phyloP scores from a whole-genome alignment of 2,888 invertebrate species.

The Vanessa cardui region DNA sequence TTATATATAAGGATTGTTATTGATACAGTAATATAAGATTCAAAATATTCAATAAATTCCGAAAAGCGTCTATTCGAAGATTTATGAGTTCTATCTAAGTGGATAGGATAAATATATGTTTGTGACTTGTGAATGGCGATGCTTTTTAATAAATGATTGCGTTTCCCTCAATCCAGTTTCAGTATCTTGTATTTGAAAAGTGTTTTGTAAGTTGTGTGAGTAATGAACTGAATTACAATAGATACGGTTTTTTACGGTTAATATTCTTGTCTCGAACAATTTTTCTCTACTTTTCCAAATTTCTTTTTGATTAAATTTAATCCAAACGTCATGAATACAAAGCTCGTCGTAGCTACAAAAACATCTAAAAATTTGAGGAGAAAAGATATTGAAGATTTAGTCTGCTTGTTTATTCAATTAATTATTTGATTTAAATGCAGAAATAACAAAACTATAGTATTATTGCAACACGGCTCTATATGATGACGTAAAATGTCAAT shows the following conservation, averaged over 20 bases:
- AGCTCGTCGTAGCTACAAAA: too few relatives aligned
- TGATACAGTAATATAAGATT: constrained; percentile 2
- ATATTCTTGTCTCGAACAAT: too few relatives aligned
- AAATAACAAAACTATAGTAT: too few relatives aligned
- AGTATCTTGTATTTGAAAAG: constrained; percentile 1
- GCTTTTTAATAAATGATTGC: constrained; percentile 33
- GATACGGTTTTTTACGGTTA: too few relatives aligned
- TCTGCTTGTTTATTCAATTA: too few relatives aligned
- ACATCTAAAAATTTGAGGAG: too few relatives aligned
- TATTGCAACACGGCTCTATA: not conserved
- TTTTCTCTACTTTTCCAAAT: too few relatives aligned
- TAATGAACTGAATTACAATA: not conserved
- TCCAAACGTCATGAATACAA: too few relatives aligned
- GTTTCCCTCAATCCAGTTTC: constrained; percentile 10
- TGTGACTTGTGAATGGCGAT: constrained; percentile 32
- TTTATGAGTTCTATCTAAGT: constrained; percentile 39
- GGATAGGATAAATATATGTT: constrained; percentile 38
- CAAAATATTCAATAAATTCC: constrained; percentile 34
- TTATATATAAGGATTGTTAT: not conserved
- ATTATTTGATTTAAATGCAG: too few relatives aligned
- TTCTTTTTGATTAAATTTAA: too few relatives aligned
- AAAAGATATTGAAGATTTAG: too few relatives aligned
- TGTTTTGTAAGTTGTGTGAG: not conserved
- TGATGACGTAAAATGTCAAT: constrained; percentile 21
- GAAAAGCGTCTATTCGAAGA: constrained; percentile 34